Base-by-base conservation (phyloP, 92 coral and sea anemone species). In the Umimayanthus kanabou region DNA sequence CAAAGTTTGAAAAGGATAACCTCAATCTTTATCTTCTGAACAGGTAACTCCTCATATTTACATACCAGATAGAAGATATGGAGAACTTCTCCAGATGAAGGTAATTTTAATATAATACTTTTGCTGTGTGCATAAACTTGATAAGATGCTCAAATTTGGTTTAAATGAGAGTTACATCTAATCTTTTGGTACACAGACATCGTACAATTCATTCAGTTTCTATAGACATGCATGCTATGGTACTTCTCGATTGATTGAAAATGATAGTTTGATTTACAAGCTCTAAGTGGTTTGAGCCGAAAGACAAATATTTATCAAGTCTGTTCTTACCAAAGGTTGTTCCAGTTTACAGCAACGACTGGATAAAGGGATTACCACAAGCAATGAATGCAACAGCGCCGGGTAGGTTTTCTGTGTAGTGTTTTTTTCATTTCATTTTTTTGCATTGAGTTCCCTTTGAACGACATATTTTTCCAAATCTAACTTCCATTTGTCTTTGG, bases 321-420 rank as follows among this genome's bases (percentile, higher is more conserved):
- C 42, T 83, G 11, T 2, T 73, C 9, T 9, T n/a, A 6, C 64
- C 77, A 43, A 28, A 69, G 87, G 78, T 83, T 13, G 43, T 53
- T 8, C 78, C 87, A 45, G 77, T 70, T 0, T 83, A 83, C 64
- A 40, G 29, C 39, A 67, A 83, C 25, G 45, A 45, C 5, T 83
- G 87, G 87, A 69, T 83, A 8, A 83, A 83, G 23, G 87, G 87
- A 43, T 20, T 67, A 4, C 66, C 87, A 23, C 39, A 67, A 14
- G n/a, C 15, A 18, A 70, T 5, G 0, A 70, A 83, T 20, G 39
- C 1, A 70, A 83, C 66, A 49, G 73, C 73, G 67, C 87, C 87
- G 39, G 28, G 87, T 83, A 83, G 26, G 87, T 83, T 25, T 40
- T 61, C n/a, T 22, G 25, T 61, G n/a, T 16, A 4, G 8, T 45